These are phyloP conservation scores for Platypus cylindrus DNA, from an alignment of 2,888 invertebrate species.

Conservation along the genomic window DNA sequence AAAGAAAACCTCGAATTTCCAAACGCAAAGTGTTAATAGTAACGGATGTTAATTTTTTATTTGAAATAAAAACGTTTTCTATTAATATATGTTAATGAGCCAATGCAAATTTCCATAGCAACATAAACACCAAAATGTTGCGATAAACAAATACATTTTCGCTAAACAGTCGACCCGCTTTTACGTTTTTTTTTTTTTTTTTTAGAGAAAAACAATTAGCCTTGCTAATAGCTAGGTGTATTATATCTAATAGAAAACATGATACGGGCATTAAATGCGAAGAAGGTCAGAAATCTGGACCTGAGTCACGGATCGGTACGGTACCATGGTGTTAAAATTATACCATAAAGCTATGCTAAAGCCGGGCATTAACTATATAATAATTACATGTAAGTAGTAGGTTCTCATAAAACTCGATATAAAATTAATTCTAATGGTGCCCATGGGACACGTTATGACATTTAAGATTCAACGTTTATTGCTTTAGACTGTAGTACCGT, in stretches of 20 bases:
- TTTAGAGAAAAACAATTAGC: too few species aligned
- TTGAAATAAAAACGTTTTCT: too few species aligned
- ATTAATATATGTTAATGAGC: too few species aligned
- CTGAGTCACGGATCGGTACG: conserved; percentile 11
- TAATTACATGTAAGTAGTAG: conserved; percentile 13
- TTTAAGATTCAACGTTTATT: conserved; percentile 10
- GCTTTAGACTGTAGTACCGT: conserved; percentile 1
- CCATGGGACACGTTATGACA: conserved; percentile 13
- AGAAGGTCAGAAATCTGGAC: conserved; percentile 14
- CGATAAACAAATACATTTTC: too few species aligned
- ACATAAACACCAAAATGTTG: too few species aligned
- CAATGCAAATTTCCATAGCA: too few species aligned
- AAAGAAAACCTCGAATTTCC: too few species aligned
- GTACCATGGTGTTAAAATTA: conserved; percentile 15
- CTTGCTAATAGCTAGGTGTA: conserved; percentile 1
- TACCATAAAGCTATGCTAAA: conserved; percentile 11
- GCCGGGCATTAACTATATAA: conserved; percentile 10
- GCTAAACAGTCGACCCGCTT: too few species aligned
- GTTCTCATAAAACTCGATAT: conserved; percentile 13
- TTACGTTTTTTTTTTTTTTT: too few species aligned
- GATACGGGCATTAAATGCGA: conserved; percentile 10
- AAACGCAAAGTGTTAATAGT: too few species aligned
- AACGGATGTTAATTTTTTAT: too few species aligned
- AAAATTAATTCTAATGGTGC: conserved; percentile 15
- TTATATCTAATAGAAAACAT: conserved; percentile 11